A percentile compares a stretch with the other conserved stretches of the same genome.
phyloP scores from a whole-genome alignment of 2,888 invertebrate genomes.

The Cerastis rubricosa region DNA sequence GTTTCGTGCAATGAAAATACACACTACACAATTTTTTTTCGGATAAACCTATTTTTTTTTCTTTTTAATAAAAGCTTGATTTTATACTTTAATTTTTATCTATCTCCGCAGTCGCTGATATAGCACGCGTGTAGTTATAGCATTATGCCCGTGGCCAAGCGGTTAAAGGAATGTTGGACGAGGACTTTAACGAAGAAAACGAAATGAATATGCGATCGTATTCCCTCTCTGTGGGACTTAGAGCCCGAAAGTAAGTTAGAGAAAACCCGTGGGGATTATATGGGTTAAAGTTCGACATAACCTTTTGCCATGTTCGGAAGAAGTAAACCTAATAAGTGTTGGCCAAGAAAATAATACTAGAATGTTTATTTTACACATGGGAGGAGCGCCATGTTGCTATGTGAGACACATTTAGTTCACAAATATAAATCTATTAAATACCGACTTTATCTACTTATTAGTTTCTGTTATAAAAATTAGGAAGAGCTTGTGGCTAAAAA shows the following conservation, averaged over 20 bases:
- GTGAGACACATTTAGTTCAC: not conserved
- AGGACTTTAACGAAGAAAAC: not conserved
- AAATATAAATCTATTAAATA: too few species aligned
- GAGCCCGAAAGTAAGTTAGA: constrained; percentile 13
- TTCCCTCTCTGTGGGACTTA: not conserved
- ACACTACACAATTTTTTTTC: too few species aligned
- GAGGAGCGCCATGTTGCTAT: not conserved
- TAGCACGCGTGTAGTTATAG: not conserved
- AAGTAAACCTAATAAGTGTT: not conserved
- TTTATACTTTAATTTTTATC: too few species aligned
- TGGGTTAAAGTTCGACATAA: not conserved
- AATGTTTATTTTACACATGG: not conserved
- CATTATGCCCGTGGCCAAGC: not conserved
- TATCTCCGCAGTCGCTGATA: too few species aligned
- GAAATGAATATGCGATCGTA: not conserved
- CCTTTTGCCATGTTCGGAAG: not conserved
- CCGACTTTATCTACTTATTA: too few species aligned
- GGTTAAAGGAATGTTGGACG: not conserved
- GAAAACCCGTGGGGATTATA: constrained; percentile 15
- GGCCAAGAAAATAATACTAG: not conserved
- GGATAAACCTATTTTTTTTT: too few species aligned
- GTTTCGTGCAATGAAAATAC: too few species aligned
- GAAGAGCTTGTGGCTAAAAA: too few species aligned
- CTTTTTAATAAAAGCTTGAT: too few species aligned
- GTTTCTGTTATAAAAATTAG: too few species aligned